Evolutionary conservation across 2,888 invertebrate species (phyloP), one percentile per base, ranked within the genome.

Genomic region (Watsonalla binaria): DNA sequence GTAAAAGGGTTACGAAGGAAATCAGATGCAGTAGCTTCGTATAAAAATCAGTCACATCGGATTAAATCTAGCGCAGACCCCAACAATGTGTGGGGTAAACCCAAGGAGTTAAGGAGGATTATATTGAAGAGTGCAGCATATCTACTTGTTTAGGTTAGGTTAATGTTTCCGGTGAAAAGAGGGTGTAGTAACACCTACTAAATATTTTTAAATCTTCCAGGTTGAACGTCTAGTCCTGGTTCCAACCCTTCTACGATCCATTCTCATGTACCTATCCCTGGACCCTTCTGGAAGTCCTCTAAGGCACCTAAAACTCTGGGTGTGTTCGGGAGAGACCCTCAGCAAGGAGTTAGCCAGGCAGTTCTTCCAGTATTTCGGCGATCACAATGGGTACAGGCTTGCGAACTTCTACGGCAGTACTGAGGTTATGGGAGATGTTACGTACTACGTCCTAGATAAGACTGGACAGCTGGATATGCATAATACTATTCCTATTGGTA

Each of bases 321-420:
- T 98, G 11, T 96, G 97, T 70, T 97, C 97, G 0, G 97, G 98
- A 0, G 98, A 97, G 79, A 94, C 95, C 0, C 90, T 97, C 0
- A 92, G 94, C 11, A 92, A 93, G 6, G 92, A 94, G 0, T 80
- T 97, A 39, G 95, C 95, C 0, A 84, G 92, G 45, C 93, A 95
- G 66, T 97, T 97, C 87, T 96, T 96, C 78, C 89, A 92, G 42
- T 93, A 94, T 61, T 96, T 96, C 61, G 90, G 92, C n/a, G 92
- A 92, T 54, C 91, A 92, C 8, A 82, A 88, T 0, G 86, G 83
- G 0, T 94, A 94, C 59, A 90, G 92, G 13, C 83, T 98, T 46
- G 96, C 96, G 52, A 98, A 97, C 76, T 97, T 97, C 74, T 97
- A 97, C 71, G 98, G 98, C 0, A 96, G 97, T 62, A 97, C 97